Conservation (phyloP, 2,888 invertebrate species). For the Lumbricus terrestris region DNA sequence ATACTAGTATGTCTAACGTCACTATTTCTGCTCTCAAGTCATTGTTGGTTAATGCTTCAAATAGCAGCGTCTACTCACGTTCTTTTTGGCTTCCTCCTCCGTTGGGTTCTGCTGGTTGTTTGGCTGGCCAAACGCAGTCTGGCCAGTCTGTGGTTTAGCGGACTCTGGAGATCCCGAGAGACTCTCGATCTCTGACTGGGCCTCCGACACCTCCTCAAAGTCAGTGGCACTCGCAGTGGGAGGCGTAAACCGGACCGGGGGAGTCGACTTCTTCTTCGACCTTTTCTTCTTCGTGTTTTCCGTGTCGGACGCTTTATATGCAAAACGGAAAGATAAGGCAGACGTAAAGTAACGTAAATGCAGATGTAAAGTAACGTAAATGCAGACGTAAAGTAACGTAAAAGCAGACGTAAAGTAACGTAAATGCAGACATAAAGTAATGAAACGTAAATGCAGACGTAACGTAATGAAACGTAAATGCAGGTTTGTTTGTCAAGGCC, state of each 20-base stretch:
- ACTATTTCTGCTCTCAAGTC: background rate
- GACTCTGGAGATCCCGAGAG: background rate
- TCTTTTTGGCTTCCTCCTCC: background rate
- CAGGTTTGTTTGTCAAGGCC: too few relatives aligned
- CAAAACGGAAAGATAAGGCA: background rate
- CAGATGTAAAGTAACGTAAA: background rate
- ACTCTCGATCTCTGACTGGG: background rate
- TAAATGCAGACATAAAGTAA: background rate
- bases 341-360: background rate
- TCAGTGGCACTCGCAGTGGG: background rate
- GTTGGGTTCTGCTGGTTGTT: constrained; percentile 7
- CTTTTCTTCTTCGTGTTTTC: background rate
- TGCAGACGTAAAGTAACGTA: background rate
- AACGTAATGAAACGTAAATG: too few relatives aligned
- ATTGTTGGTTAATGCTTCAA: background rate
- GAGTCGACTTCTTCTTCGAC: background rate
- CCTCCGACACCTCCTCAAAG: background rate
- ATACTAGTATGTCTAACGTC: background rate
- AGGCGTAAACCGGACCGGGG: background rate
- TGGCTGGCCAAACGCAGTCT: background rate
- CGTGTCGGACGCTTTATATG: background rate
- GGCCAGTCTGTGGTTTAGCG: background rate
- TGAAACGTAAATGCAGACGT: too few relatives aligned
- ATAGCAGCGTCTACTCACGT: background rate
- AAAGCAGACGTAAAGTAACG: background rate